These are phyloP conservation scores for Chironomus striatipennis DNA, from an alignment of 1,140 invertebrate genomes.

Conservation along the genomic window DNA sequence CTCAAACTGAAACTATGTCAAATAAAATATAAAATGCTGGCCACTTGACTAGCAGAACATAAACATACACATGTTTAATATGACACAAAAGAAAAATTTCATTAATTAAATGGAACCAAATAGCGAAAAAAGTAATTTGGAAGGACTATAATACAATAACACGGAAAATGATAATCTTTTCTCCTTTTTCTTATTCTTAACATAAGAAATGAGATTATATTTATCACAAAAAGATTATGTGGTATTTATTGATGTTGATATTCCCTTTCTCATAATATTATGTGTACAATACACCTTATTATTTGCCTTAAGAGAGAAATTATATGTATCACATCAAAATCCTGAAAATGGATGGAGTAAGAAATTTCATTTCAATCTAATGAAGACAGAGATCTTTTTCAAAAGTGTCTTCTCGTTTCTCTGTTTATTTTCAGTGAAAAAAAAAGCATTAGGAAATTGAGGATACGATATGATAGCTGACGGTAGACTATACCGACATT, in stretches of 20 bases:
- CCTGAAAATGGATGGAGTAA: not conserved
- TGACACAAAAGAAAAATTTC: not conserved
- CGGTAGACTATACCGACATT: not conserved
- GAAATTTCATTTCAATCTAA: conserved; percentile 5
- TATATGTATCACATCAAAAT: not conserved
- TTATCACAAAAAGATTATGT: conserved; percentile 23
- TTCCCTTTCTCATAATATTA: not conserved
- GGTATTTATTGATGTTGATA: conserved; percentile 24
- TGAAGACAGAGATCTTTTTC: not conserved
- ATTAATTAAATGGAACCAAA: conserved; percentile 18
- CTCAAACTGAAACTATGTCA: too few species aligned
- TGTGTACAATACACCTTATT: not conserved
- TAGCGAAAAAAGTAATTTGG: not conserved
- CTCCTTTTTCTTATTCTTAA: not conserved
- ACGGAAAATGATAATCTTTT: conserved; percentile 13
- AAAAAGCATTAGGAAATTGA: not conserved
- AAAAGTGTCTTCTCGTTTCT: not conserved
- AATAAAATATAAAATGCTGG: too few species aligned
- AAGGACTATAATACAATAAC: not conserved
- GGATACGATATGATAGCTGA: not conserved
- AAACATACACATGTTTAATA: too few species aligned
- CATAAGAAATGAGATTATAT: conserved; percentile 15
- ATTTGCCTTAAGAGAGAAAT: not conserved
- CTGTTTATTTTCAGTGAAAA: too few species aligned
- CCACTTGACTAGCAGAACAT: too few species aligned